Conservation (phyloP, 2,797 vertebrate species). For the Gymnodraco acuticeps region DNA sequence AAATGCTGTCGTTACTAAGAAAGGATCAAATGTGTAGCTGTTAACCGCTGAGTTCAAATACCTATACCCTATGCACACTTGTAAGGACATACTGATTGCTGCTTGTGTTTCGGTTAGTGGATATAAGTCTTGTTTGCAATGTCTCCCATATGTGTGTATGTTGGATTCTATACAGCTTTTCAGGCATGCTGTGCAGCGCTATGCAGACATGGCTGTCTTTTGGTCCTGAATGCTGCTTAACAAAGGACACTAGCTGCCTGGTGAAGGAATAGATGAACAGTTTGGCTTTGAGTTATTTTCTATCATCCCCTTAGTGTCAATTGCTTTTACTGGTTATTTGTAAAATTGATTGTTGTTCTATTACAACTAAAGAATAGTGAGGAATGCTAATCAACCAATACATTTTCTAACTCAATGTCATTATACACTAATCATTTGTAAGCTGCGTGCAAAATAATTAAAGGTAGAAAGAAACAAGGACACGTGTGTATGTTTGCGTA, state of each 20-base stretch:
- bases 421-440: background rate
- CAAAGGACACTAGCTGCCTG: background rate
- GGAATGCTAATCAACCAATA: background rate
- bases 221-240: background rate
- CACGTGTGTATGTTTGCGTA: background rate
- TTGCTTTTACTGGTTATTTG: too few species aligned
- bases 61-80: background rate
- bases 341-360: too few species aligned
- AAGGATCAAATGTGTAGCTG: constrained; percentile 19
- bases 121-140: background rate
- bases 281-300: background rate
- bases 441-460: background rate
- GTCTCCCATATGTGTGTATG: background rate
- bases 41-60: constrained; percentile 12
- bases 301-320: too few species aligned
- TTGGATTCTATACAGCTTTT: background rate
- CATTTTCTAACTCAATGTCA: background rate
- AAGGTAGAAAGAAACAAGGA: background rate
- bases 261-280: background rate
- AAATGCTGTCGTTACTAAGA: constrained; percentile 18
- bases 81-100: constrained; percentile 3
- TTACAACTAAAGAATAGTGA: too few species aligned
- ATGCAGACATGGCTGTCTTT: background rate
- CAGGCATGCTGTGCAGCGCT: background rate
- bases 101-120: background rate